These are phyloP conservation scores for Balaenoptera acutorostrata DNA, from an alignment of 2,113 vertebrate genomes.

Conservation along the genomic window DNA sequence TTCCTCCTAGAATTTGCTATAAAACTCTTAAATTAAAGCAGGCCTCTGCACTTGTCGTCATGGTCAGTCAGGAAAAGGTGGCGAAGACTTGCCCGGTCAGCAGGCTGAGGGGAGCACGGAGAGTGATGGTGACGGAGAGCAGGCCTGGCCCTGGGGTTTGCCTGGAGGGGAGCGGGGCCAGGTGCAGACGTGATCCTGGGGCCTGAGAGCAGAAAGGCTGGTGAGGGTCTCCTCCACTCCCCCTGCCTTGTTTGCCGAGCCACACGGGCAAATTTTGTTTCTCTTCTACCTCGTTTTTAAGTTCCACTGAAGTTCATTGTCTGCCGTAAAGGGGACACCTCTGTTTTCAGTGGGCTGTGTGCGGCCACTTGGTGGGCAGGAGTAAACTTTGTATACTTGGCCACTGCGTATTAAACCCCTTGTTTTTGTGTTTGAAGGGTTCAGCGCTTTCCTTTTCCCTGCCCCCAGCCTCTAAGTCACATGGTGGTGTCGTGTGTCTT, in stretches of 20 bases:
- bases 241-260: background rate
- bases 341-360: background rate
- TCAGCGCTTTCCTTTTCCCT: background rate
- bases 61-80: background rate
- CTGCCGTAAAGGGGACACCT: background rate
- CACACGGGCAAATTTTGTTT: background rate
- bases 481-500: background rate
- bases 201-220: background rate
- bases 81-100: background rate
- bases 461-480: accelerated
- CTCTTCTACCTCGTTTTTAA: background rate
- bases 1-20: background rate
- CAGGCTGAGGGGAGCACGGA: background rate
- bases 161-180: background rate
- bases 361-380: background rate
- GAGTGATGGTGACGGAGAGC: background rate
- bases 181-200: too few species aligned
- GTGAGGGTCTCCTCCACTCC: background rate
- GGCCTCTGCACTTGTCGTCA: background rate
- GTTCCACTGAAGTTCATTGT: background rate
- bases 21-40: background rate
- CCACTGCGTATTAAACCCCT: background rate
- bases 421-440: background rate
- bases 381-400: background rate
- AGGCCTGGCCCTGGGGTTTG: background rate